Base-by-base conservation (phyloP, 1,140 invertebrate genomes). In the Ceratosolen solmsi region DNA sequence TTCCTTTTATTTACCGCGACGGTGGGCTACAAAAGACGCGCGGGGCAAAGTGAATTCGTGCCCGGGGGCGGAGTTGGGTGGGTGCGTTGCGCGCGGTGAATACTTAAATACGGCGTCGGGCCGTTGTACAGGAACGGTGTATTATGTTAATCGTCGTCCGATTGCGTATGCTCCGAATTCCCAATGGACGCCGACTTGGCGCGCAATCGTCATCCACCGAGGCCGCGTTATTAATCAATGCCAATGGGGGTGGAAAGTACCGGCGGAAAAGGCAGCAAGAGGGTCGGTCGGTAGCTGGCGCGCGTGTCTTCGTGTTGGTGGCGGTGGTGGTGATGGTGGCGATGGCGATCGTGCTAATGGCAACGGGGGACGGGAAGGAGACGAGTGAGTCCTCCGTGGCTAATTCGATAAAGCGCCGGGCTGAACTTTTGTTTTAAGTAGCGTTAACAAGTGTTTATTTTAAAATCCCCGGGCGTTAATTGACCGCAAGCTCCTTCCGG, bases 401-500 rank as follows among this genome's bases (percentile, higher is more conserved):
- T 87, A 86, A 89, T 87, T 84, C 82, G 86, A 89, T 89, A 86
- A 87, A 89, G 86, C 84, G 74, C n/a, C 1, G 56, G 15, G 25
- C 1, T 22, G 17, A 54, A 56, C 75, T 84, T 87, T 87, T 88
- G 86, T 88, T 89, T 87, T 86, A 87, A 89, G 87, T 87, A 86
- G 84, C 84, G 86, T 86, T 89, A 87, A 88, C 86, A 86, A 88
- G 85, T 89, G 86, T 89, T 89, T 89, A 87, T 87, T 88, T 89
- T 87, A 87, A 87, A 88, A 89, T 88, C 84, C 85, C 83, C 74
- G 76, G 78, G 82, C 17, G 83, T 86, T 88, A 88, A 88, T 87
- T 89, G 88, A 87, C 88, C 87, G 81, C 86, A 85, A 86, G 86
- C 76, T 84, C 83, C 78, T 79, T 78, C 79, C 54, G 46, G 9